phyloP scores from a whole-genome alignment of 2,797 vertebrate species.

The Pagetopsis macropterus region DNA sequence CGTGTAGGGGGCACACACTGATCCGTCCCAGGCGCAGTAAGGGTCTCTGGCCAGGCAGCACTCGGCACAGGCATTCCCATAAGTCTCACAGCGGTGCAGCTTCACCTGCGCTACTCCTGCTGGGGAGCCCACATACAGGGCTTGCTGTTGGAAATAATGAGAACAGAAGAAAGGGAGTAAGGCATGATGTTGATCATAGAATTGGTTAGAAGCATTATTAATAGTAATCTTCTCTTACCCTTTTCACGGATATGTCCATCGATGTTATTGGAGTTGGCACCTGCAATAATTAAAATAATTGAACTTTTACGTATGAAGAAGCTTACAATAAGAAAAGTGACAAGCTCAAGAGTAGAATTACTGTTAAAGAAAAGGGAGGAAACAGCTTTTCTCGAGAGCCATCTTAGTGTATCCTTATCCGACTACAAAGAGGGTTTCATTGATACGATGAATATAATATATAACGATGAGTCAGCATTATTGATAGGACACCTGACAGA shows the following conservation, averaged over 20 bases:
- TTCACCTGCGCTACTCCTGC: conserved; percentile 88
- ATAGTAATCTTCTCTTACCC: conserved; percentile 80
- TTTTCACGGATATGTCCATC: conserved; percentile 95
- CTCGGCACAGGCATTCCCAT: conserved; percentile 92
- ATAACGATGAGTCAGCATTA: neutral
- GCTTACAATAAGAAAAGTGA: neutral
- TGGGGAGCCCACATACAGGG: conserved; percentile 87
- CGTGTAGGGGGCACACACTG: conserved; percentile 85
- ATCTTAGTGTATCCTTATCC: neutral
- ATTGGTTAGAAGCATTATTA: neutral
- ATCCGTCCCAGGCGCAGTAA: conserved; percentile 94
- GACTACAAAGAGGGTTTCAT: neutral
- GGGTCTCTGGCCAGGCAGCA: conserved; percentile 96
- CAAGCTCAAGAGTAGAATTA: neutral
- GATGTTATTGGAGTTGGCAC: conserved; percentile 88
- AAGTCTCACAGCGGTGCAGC: conserved; percentile 91
- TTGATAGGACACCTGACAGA: neutral
- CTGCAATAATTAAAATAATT: conserved; percentile 71
- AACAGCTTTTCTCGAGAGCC: neutral
- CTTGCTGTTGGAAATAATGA: conserved; percentile 83
- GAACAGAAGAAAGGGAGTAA: conserved; percentile 20
- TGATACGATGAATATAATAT: conserved; percentile 7
- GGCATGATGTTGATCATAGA: conserved; percentile 3
- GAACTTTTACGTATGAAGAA: neutral
- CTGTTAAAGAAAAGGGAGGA: neutral